Conservation (phyloP, 2,113 vertebrate species). For the Cheilinus undulatus region DNA sequence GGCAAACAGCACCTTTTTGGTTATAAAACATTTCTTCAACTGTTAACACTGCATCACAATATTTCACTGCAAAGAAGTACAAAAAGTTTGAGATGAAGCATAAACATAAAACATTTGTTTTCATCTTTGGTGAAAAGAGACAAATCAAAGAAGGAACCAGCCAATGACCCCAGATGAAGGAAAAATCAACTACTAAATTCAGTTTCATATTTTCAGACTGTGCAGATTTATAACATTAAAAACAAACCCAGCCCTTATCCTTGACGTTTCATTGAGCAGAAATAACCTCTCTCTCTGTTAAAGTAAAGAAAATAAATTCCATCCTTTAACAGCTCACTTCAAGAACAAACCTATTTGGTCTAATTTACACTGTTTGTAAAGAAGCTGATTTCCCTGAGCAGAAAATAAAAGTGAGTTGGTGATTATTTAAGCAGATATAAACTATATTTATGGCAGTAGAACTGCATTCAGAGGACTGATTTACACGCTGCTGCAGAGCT, state of each 20-base stretch:
- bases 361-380: conserved; percentile 25
- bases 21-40: too few relatives aligned
- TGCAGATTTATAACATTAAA: neutral
- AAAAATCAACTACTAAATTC: too few relatives aligned
- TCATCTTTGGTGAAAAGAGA: too few relatives aligned
- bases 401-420: conserved; percentile 29
- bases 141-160: too few relatives aligned
- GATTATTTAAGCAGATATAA: conserved; percentile 37
- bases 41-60: too few relatives aligned
- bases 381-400: conserved; percentile 38
- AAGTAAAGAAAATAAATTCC: conserved; percentile 33
- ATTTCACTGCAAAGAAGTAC: too few relatives aligned
- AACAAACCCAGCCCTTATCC: conserved; percentile 11
- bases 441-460: conserved; percentile 19
- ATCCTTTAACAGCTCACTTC: conserved; percentile 24
- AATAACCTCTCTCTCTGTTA: neutral
- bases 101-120: too few relatives aligned
- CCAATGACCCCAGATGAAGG: too few relatives aligned
- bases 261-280: conserved; percentile 24
- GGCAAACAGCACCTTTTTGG: too few relatives aligned
- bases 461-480: conserved; percentile 2
- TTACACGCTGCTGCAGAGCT: conserved; percentile 11
- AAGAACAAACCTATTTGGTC: conserved; percentile 8
- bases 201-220: too few relatives aligned
- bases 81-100: too few relatives aligned